Base-by-base conservation (phyloP, 2,888 invertebrate species). In the Drosophila meridionalis region DNA sequence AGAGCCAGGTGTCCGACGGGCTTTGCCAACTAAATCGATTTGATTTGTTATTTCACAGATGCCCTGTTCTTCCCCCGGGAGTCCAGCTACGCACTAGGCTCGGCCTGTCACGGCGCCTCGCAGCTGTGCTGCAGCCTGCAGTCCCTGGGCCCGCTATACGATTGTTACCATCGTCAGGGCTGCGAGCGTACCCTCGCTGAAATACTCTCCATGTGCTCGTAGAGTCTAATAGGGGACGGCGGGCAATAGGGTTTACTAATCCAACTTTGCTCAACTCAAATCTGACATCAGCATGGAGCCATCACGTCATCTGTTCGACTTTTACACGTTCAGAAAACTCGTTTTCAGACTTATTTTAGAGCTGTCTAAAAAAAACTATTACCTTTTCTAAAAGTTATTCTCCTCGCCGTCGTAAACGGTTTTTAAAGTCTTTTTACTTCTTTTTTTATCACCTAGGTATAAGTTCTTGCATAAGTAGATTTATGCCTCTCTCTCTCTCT, bases 71-170 rank as follows among this genome's bases (percentile, higher is more conserved):
- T 68, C 50, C 84, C 84, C 6, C 32, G 36, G 73, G 85, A 87
- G 34, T 26, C 56, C 3, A 61, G 34, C 55, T 56, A 53, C 20
- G 14, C 65, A 52, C 6, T 8, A 36, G 76, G 59, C 47, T 82
- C 50, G 9, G 93, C 94, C 1, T 97, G 97, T 89, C 95, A 95
- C 0, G 95, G 96, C 94, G 97, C 97, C 0, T 95, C 96, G 36
- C 92, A 95, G 12, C 94, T 95, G 0, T 97, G 97, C 89, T 97
- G 97, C 88, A 93, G 94, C 0, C 92, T 93, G 0, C 85, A 90
- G 8, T 92, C 93, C 7, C 93, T 93, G 70, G 92, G 93, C 26
- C 92, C 94, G 53, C 89, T 93, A 4, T 93, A 93, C 73, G 93
- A 92, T 2, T 97, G 97, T 89, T 97, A 97, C 69, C 96, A 96